A percentile compares a stretch with the other conserved stretches of the same genome.
Evolutionary conservation across 2,113 vertebrate genomes (phyloP).

Genomic region (Amphiprion percula): DNA sequence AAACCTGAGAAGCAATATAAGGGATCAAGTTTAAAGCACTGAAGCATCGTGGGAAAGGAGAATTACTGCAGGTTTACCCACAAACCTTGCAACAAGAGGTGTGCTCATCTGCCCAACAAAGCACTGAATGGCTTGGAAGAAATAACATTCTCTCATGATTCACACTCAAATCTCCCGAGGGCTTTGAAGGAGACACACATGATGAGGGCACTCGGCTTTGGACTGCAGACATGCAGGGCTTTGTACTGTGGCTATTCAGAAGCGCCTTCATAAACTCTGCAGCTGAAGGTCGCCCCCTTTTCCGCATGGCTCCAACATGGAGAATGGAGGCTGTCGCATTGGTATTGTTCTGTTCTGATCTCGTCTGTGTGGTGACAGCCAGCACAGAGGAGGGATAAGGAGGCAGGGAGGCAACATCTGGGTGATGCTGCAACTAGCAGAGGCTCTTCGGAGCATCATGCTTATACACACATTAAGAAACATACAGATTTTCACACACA

Average conservation of each 20-base stretch:
- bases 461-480: slow-evolving; percentile 28
- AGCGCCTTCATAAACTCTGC: slow-evolving; percentile 56
- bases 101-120: slow-evolving; percentile 50
- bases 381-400: slow-evolving; percentile 47
- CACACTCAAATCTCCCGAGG: slow-evolving; percentile 53
- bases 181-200: slow-evolving; percentile 55
- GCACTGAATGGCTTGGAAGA: slow-evolving; percentile 34
- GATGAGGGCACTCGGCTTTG: slow-evolving; percentile 48
- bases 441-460: slow-evolving; percentile 33
- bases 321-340: slow-evolving; percentile 57
- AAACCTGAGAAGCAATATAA: slow-evolving; percentile 74
- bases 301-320: slow-evolving; percentile 52
- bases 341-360: slow-evolving; percentile 68
- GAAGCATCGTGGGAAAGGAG: slow-evolving; percentile 29
- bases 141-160: slow-evolving; percentile 46
- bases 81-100: slow-evolving; percentile 23
- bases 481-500: slow-evolving; percentile 10
- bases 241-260: slow-evolving; percentile 66
- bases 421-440: slow-evolving; percentile 44
- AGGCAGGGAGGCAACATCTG: slow-evolving; percentile 54
- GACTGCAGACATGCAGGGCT: slow-evolving; percentile 59
- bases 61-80: slow-evolving; percentile 33
- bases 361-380: slow-evolving; percentile 65
- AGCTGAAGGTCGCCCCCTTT: slow-evolving; percentile 64
- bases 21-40: slow-evolving; percentile 40